Percentiles rank a stretch among this genome's conserved stretches.
These are phyloP conservation scores for Phymastichus coffea DNA, from an alignment of 1,140 invertebrate genomes.

Conservation along the genomic window DNA sequence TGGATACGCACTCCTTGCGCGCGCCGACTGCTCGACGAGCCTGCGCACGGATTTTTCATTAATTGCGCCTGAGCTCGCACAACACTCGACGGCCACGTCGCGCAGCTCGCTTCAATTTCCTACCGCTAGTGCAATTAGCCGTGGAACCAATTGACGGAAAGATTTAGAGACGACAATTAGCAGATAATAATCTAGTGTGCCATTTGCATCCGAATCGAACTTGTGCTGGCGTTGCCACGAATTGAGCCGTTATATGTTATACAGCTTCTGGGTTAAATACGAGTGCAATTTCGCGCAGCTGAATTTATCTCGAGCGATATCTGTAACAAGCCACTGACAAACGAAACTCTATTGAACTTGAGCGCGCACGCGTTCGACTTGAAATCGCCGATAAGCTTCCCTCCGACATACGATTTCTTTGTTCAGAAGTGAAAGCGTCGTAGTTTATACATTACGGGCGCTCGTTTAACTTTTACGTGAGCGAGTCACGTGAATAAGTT, in stretches of 20 bases:
- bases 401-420: conserved; percentile 28
- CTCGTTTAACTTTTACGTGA: background rate
- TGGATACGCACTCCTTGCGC: no score
- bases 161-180: no score
- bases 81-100: no score
- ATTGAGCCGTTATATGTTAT: conserved; percentile 9
- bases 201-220: background rate
- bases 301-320: background rate
- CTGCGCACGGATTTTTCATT: background rate
- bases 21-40: background rate
- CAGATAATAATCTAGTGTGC: no score
- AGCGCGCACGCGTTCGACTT: conserved; percentile 13
- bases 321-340: conserved; percentile 7
- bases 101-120: no score
- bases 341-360: conserved; percentile 11
- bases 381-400: conserved; percentile 26
- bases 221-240: no score
- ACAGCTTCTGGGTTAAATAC: background rate
- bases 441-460: background rate
- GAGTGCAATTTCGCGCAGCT: background rate
- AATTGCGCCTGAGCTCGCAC: no score
- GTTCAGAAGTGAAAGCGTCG: conserved; percentile 8
- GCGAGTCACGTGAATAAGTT: no score
- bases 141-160: no score
- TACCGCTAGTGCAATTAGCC: no score